Evolutionary conservation across 2,888 invertebrate species (phyloP).

Genomic region (Agrotis ipsilon): DNA sequence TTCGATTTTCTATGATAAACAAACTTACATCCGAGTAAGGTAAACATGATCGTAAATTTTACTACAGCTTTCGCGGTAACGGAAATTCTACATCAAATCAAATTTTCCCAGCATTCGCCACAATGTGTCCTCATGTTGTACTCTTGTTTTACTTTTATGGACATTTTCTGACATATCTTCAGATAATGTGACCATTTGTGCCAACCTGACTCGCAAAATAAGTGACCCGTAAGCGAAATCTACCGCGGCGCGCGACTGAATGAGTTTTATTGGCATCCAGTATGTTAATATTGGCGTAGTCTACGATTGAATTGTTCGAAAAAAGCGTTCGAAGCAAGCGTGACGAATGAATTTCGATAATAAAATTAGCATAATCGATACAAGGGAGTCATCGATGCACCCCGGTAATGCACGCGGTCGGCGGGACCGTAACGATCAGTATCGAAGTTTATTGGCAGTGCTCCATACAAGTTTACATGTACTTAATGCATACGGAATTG

Average conservation of each 20-base stretch:
- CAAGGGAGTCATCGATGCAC: constrained; percentile 81
- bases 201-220: constrained; percentile 37
- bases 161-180: constrained; percentile 8
- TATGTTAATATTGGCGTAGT: constrained; percentile 73
- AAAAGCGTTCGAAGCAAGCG: constrained; percentile 72
- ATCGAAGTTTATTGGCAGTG: constrained; percentile 85
- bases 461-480: constrained; percentile 83
- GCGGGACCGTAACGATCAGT: constrained; percentile 74
- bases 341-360: constrained; percentile 85
- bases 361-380: constrained; percentile 91
- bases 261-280: constrained; percentile 76
- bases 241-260: constrained; percentile 61
- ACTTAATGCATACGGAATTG: constrained; percentile 83
- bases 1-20: constrained; percentile 86
- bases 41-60: constrained; percentile 88
- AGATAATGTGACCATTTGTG: constrained; percentile 26
- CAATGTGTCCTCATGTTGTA: constrained; percentile 63
- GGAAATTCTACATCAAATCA: constrained; percentile 82
- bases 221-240: constrained; percentile 47
- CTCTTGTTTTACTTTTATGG: constrained; percentile 56
- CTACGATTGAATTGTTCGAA: constrained; percentile 71
- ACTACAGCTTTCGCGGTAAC: constrained; percentile 78
- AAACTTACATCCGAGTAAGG: constrained; percentile 84
- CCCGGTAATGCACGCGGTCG: constrained; percentile 69
- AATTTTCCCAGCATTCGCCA: constrained; percentile 71